These are phyloP conservation scores for Tachysurus fulvidraco DNA, from an alignment of 2,113 vertebrate genomes.

Conservation along the genomic window DNA sequence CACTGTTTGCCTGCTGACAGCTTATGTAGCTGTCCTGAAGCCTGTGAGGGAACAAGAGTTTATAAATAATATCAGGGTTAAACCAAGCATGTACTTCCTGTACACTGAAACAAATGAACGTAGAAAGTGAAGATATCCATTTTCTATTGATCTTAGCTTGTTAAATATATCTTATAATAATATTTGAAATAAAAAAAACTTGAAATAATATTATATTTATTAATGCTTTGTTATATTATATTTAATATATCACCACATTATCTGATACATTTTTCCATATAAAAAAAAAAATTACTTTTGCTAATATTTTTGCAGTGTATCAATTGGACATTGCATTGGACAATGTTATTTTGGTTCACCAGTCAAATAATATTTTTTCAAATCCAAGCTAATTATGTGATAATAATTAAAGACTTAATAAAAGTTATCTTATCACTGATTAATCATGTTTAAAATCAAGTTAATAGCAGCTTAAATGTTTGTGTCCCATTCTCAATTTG, in stretches of 20 bases:
- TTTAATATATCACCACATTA: background rate
- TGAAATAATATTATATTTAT: background rate
- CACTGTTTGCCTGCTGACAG: slow-evolving; percentile 65
- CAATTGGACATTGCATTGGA: no score
- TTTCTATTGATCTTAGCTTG: background rate
- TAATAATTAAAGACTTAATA: no score
- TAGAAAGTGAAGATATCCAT: background rate
- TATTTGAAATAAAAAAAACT: background rate
- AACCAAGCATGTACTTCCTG: no score
- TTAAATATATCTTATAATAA: background rate
- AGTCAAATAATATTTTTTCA: no score
- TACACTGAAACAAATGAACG: background rate
- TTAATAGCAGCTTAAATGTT: no score
- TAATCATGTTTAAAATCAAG: no score
- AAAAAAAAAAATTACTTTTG: no score
- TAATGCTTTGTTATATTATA: background rate
- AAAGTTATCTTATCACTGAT: no score
- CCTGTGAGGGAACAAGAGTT: slow-evolving; percentile 57
- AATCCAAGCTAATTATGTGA: no score
- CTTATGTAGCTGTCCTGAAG: slow-evolving; percentile 71
- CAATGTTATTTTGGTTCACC: no score
- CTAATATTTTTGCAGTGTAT: background rate
- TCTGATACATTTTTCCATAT: background rate
- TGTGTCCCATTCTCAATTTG: background rate
- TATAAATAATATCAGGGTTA: background rate